Conservation (phyloP, 1,140 invertebrate species). For the Drosophila saltans region DNA sequence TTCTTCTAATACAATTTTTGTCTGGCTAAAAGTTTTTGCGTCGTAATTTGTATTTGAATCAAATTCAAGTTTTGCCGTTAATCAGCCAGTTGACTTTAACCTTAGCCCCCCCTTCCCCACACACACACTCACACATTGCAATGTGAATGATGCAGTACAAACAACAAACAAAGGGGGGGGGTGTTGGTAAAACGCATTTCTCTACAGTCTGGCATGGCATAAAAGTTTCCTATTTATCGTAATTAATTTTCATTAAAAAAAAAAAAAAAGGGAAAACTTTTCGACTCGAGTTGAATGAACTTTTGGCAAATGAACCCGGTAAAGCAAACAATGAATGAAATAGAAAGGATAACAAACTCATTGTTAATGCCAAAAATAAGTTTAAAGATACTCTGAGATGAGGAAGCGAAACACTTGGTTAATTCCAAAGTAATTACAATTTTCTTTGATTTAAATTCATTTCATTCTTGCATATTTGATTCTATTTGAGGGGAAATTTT, state of each 20-base stretch:
- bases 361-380: slow-evolving; percentile 28
- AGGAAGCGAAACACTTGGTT: background rate
- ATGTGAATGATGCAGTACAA: background rate
- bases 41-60: slow-evolving; percentile 32
- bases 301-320: slow-evolving; percentile 13
- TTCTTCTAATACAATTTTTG: slow-evolving; percentile 43
- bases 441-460: slow-evolving; percentile 4
- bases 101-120: background rate
- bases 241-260: slow-evolving; percentile 69
- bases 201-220: slow-evolving; percentile 14
- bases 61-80: slow-evolving; percentile 13
- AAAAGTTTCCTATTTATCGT: slow-evolving; percentile 29
- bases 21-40: slow-evolving; percentile 41
- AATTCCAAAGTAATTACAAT: background rate
- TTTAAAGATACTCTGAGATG: background rate
- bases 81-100: slow-evolving; percentile 21
- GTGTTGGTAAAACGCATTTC: slow-evolving; percentile 24
- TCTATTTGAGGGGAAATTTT: background rate
- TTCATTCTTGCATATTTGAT: slow-evolving; percentile 6
- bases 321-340: slow-evolving; percentile 6
- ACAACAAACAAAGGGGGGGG: background rate
- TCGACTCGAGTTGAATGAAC: slow-evolving; percentile 56
- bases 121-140: slow-evolving; percentile 2
- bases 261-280: slow-evolving; percentile 32
- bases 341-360: slow-evolving; percentile 12